Conservation (phyloP, 2,113 vertebrate species). For the Oriolus oriolus region DNA sequence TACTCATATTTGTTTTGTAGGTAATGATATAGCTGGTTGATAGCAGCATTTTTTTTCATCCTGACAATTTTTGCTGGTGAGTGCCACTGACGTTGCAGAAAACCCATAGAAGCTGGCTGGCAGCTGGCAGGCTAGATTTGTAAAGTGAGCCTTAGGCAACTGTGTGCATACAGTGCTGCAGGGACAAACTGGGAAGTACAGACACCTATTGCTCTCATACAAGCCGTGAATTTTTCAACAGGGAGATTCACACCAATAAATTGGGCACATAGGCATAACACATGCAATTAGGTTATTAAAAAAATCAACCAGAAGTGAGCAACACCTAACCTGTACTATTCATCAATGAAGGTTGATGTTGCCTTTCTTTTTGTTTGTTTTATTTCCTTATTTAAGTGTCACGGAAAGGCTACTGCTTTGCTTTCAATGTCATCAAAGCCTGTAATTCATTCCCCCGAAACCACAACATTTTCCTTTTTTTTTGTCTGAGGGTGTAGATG, state of each 20-base stretch:
- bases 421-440: background rate
- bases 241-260: background rate
- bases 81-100: background rate
- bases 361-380: background rate
- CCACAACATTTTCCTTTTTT: background rate
- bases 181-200: background rate
- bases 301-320: background rate
- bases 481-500: background rate
- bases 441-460: background rate
- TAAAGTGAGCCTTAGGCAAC: background rate
- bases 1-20: constrained; percentile 34
- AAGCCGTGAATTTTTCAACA: background rate
- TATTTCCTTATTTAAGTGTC: background rate
- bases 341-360: background rate
- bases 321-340: background rate
- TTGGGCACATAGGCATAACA: background rate
- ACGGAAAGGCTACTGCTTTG: background rate
- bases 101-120: background rate
- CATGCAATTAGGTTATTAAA: background rate
- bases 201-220: background rate
- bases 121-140: background rate
- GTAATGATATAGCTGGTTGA: background rate
- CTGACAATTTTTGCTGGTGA: background rate
- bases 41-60: background rate
- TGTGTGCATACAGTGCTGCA: background rate